A percentile compares a stretch with the other conserved stretches of the same genome.
Conservation (phyloP, 2,113 vertebrate genomes). For the Perognathus longimembris region DNA sequence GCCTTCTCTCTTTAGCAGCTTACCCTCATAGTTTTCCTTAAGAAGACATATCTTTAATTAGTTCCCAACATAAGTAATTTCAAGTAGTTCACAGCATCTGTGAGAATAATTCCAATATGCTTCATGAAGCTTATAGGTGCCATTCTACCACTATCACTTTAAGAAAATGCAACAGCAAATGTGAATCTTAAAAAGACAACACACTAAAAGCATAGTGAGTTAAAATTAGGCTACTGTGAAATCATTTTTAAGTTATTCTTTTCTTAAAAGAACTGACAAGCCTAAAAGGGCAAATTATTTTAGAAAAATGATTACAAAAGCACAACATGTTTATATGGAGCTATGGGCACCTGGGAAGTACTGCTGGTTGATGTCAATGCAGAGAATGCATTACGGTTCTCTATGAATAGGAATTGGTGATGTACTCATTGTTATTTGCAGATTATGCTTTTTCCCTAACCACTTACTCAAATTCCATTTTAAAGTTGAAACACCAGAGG, state of each 20-base stretch:
- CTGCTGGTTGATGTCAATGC: neutral
- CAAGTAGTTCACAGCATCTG: neutral
- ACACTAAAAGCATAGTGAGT: neutral
- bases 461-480: neutral
- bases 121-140: neutral
- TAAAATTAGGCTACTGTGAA: neutral
- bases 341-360: neutral
- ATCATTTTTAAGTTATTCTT: neutral
- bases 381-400: neutral
- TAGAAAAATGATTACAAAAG: neutral
- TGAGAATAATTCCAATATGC: neutral
- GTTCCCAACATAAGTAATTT: constrained; percentile 27
- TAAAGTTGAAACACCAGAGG: neutral
- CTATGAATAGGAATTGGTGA: neutral
- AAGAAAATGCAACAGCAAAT: constrained; percentile 15
- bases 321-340: neutral
- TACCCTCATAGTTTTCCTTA: constrained; percentile 22
- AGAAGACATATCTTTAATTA: constrained; percentile 40
- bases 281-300: neutral
- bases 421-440: neutral
- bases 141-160: neutral
- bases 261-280: neutral
- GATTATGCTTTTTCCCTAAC: neutral
- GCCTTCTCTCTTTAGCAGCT: neutral
- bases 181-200: neutral